Conservation (phyloP, 1,140 invertebrate genomes). For the Zaprionus kolodkinae region DNA sequence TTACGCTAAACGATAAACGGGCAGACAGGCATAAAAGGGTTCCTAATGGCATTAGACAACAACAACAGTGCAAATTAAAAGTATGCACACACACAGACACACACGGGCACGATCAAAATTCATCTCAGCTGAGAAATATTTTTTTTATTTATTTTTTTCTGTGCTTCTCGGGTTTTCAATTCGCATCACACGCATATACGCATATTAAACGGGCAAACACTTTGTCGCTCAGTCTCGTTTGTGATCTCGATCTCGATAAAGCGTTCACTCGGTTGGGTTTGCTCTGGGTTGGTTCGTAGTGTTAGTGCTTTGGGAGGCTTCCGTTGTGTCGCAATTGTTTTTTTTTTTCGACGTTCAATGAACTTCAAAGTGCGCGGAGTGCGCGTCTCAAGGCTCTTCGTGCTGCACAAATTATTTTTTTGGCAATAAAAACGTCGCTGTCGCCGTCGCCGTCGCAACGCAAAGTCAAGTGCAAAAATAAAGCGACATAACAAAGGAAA, state of each 20-base stretch:
- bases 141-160: constrained; percentile 6
- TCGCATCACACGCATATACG: constrained; percentile 39
- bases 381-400: constrained; percentile 62
- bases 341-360: constrained; percentile 67
- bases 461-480: constrained; percentile 74
- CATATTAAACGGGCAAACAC: constrained; percentile 29
- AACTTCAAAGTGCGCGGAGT: constrained; percentile 43
- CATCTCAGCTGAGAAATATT: constrained; percentile 30
- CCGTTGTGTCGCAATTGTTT: constrained; percentile 35
- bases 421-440: constrained; percentile 75
- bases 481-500: constrained; percentile 61
- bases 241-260: constrained; percentile 50
- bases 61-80: constrained; percentile 21
- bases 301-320: constrained; percentile 32
- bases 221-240: constrained; percentile 40
- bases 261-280: not conserved
- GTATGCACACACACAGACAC: constrained; percentile 1
- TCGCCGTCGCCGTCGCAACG: constrained; percentile 45
- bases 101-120: not conserved
- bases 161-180: constrained; percentile 23
- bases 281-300: constrained; percentile 10
- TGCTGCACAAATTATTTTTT: constrained; percentile 50
- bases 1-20: constrained; percentile 43
- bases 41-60: constrained; percentile 48
- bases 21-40: constrained; percentile 30